These are phyloP conservation scores for Empis livida DNA, from an alignment of 2,888 invertebrate genomes.

Conservation along the genomic window DNA sequence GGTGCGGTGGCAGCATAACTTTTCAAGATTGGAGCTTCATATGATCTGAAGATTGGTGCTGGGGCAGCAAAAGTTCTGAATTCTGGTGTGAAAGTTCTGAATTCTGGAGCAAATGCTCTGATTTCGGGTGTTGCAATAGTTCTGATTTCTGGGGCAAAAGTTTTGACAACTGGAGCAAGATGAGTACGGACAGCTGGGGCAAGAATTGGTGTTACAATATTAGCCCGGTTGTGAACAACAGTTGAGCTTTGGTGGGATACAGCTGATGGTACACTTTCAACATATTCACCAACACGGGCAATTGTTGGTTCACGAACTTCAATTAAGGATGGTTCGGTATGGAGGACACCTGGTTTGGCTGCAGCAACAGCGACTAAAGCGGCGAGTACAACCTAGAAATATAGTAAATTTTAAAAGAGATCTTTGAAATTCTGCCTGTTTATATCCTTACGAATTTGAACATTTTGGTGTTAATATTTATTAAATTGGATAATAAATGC, in stretches of 20 bases:
- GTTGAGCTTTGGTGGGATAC: slow-evolving; percentile 44
- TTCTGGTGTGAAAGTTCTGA: background rate
- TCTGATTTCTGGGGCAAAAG: slow-evolving; percentile 18
- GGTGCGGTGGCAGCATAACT: background rate
- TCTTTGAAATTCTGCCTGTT: background rate
- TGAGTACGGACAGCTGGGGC: slow-evolving; percentile 21
- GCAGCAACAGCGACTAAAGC: slow-evolving; percentile 37
- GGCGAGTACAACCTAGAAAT: slow-evolving; percentile 42
- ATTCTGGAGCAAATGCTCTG: background rate
- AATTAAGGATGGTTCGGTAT: slow-evolving; percentile 8
- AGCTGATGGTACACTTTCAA: slow-evolving; percentile 33
- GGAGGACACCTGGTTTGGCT: slow-evolving; percentile 7
- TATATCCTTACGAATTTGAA: background rate
- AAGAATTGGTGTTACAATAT: slow-evolving; percentile 21
- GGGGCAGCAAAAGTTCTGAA: slow-evolving; percentile 2
- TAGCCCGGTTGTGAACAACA: slow-evolving; percentile 38
- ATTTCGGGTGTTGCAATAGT: slow-evolving; percentile 8
- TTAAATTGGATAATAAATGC: too few species aligned
- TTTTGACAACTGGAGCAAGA: slow-evolving; percentile 8
- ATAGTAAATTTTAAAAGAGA: background rate
- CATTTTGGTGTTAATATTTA: background rate
- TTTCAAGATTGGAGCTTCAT: background rate
- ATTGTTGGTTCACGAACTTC: slow-evolving; percentile 25
- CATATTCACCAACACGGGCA: slow-evolving; percentile 26
- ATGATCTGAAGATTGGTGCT: background rate